phyloP scores from a whole-genome alignment of 2,113 vertebrate species.

The Motacilla tschutschensis region DNA sequence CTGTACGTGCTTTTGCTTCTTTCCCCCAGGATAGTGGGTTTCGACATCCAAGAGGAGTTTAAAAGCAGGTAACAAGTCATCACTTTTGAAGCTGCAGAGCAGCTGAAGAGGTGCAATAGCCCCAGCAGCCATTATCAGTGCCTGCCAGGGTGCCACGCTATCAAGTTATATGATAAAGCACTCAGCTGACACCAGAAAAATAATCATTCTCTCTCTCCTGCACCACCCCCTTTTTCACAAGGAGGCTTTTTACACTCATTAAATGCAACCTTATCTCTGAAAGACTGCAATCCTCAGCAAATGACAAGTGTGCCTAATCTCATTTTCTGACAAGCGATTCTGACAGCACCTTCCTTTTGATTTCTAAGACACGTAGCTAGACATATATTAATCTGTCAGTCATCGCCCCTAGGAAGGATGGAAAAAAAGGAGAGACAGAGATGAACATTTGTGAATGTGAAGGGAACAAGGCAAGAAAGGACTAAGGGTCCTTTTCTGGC shows the following conservation, averaged over 20 bases:
- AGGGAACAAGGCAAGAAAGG: constrained; percentile 68
- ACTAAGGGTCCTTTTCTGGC: constrained; percentile 51
- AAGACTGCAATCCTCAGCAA: constrained; percentile 87
- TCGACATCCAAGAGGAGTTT: constrained; percentile 67
- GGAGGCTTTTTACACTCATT: constrained; percentile 87
- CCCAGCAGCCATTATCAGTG: constrained; percentile 68
- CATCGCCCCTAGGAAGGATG: constrained; percentile 79
- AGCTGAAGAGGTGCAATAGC: constrained; percentile 54
- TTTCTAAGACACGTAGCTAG: constrained; percentile 92
- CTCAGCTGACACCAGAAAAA: constrained; percentile 73
- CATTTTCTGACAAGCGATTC: constrained; percentile 89
- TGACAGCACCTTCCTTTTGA: constrained; percentile 94
- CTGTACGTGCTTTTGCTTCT: constrained; percentile 31
- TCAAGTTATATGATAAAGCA: constrained; percentile 71
- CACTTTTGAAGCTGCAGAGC: constrained; percentile 56
- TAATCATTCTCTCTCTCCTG: constrained; percentile 59
- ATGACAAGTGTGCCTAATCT: constrained; percentile 93
- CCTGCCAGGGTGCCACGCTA: constrained; percentile 69
- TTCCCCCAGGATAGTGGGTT: constrained; percentile 58
- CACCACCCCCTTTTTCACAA: constrained; percentile 70
- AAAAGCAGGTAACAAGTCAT: constrained; percentile 61
- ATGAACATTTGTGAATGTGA: constrained; percentile 70
- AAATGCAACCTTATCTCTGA: constrained; percentile 91
- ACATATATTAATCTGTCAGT: constrained; percentile 98
- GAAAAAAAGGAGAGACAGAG: constrained; percentile 50